Evolutionary conservation across 2,888 invertebrate species (phyloP), one percentile per base, ranked within the genome.

Genomic region (Ichneumoninae sp.): DNA sequence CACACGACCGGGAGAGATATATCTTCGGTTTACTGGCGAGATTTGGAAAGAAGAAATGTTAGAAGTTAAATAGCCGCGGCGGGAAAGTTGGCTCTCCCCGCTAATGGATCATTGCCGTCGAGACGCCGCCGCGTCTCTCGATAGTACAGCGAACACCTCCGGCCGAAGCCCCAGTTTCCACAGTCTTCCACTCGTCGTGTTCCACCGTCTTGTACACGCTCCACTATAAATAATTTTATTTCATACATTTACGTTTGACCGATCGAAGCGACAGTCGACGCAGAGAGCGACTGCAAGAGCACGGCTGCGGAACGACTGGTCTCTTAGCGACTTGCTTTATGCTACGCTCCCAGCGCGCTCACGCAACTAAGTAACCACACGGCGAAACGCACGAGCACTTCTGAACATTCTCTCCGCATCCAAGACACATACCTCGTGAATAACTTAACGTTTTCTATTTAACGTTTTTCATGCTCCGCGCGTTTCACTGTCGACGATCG

Each of bases 191-290:
- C 26, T 33, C 60, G 30, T 8, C 60, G 33, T 16, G 5, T 30
- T 60, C 16, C 13, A 13, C 8, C 44, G 16, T 13, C 44, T 16
- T 16, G 4, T 62, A 62, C 62, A 65, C 80, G 86, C 82, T 75
- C 81, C 76, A 86, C 80, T 82, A 87, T 88, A 87, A 33, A 86
- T 89, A 83, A 88, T 88, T 88, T 89, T 87, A 86, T 88, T 86
- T 81, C 77, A 78, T 84, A 84, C 87, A 85, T 88, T 44, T 85
- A 86, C 87, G 89, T 87, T 88, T 87, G 87, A 88, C 83, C 83
- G 85, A 87, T 83, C 78, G 77, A 62, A 26, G 68, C 71, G 82
- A 78, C 82, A 78, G 65, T 79, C 74, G 50, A 26, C 72, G 44
- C 47, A 65, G 52, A 26, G 40, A 26, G 26, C 69, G 72, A 40